Percentiles rank a stretch among this genome's conserved stretches.
Conservation (phyloP, 2,888 invertebrate genomes). For the Temnothorax rugatulus region DNA sequence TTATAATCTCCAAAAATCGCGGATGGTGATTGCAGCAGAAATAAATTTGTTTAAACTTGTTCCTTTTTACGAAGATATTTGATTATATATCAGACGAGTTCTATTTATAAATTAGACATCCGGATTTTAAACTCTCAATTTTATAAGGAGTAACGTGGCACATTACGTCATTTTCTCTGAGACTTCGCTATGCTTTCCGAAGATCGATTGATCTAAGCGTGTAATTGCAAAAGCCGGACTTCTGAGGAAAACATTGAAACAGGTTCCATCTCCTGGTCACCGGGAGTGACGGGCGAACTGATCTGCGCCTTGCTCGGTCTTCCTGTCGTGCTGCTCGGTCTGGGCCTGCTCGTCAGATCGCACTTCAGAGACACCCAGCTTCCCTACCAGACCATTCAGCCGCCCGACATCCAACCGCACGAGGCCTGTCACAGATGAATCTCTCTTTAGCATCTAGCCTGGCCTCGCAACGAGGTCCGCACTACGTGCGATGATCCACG, state of each 20-base stretch:
- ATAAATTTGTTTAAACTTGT: background rate
- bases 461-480: background rate
- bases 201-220: background rate
- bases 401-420: conserved; percentile 76
- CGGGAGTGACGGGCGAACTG: conserved; percentile 88
- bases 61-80: background rate
- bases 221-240: background rate
- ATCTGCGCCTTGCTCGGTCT: conserved; percentile 88
- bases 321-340: conserved; percentile 88
- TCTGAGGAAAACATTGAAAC: conserved; percentile 24
- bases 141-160: background rate
- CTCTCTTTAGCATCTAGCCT: background rate
- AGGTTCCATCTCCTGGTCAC: conserved; percentile 87
- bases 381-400: conserved; percentile 75
- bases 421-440: conserved; percentile 83
- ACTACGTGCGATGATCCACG: background rate
- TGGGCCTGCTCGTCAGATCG: conserved; percentile 87
- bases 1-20: background rate
- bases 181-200: background rate
- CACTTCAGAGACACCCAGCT: conserved; percentile 87
- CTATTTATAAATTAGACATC: background rate
- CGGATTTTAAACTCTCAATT: background rate
- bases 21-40: background rate
- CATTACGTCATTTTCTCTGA: background rate
- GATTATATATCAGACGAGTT: background rate